Conservation (phyloP, 2,797 vertebrate species). For the Pteropus rufus region DNA sequence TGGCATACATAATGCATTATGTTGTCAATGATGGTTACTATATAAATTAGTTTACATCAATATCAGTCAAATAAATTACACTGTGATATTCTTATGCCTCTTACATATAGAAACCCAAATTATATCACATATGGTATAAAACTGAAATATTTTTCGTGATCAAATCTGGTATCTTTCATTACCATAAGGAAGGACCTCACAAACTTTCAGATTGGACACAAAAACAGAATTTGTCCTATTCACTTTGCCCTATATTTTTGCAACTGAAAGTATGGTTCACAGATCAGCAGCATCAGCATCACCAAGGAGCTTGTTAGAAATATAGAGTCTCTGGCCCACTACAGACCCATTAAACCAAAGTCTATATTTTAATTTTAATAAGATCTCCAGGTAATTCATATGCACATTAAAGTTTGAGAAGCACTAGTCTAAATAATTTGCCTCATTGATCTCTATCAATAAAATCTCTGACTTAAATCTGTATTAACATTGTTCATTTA, state of each 20-base stretch:
- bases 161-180: neutral
- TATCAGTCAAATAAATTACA: neutral
- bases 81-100: neutral
- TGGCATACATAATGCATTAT: neutral
- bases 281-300: too few relatives aligned
- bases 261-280: neutral
- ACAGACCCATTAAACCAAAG: neutral
- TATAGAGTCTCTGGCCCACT: too few relatives aligned
- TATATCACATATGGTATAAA: neutral
- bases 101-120: neutral
- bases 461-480: conserved; percentile 4
- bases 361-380: conserved; percentile 23
- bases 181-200: neutral
- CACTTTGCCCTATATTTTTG: neutral
- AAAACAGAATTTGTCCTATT: neutral
- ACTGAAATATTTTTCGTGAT: neutral
- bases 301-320: too few relatives aligned
- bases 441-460: neutral
- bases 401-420: neutral
- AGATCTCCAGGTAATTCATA: neutral
- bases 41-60: neutral
- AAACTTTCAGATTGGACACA: neutral
- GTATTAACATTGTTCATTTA: neutral
- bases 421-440: neutral
- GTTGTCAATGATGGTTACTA: neutral